These are phyloP conservation scores for Cryptoblepharus egeriae DNA, from an alignment of 2,797 vertebrate species.

Conservation along the genomic window DNA sequence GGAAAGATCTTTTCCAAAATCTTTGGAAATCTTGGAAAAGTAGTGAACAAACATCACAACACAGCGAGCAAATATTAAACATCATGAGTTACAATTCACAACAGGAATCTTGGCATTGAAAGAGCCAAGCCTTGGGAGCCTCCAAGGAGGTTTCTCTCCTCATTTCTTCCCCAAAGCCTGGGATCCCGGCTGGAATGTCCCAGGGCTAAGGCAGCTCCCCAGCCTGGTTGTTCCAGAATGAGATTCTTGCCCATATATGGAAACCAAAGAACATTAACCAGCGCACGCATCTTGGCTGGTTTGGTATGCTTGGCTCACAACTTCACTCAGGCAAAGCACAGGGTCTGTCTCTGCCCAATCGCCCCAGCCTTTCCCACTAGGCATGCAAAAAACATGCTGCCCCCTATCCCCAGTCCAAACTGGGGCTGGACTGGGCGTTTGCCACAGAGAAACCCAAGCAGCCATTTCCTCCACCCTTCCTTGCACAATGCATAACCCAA, in stretches of 20 bases:
- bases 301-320: background rate
- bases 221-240: conserved; percentile 46
- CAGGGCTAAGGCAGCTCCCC: background rate
- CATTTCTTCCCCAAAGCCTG: background rate
- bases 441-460: background rate
- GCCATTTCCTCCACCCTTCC: background rate
- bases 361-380: background rate
- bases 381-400: background rate
- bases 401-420: background rate
- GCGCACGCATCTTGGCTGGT: background rate
- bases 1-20: too few relatives aligned
- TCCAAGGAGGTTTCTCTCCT: background rate
- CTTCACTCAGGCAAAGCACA: background rate
- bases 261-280: conserved; percentile 20
- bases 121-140: too few relatives aligned
- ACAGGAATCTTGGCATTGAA: background rate
- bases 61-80: too few relatives aligned
- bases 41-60: too few relatives aligned
- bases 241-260: conserved; percentile 71
- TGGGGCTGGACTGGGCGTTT: too few relatives aligned
- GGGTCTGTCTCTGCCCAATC: too few relatives aligned
- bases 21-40: too few relatives aligned
- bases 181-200: conserved; percentile 19
- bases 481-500: background rate
- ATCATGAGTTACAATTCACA: background rate